Evolutionary conservation across 2,113 vertebrate species (phyloP), one percentile per base, ranked within the genome.

Genomic region (Ctenomys sociabilis): DNA sequence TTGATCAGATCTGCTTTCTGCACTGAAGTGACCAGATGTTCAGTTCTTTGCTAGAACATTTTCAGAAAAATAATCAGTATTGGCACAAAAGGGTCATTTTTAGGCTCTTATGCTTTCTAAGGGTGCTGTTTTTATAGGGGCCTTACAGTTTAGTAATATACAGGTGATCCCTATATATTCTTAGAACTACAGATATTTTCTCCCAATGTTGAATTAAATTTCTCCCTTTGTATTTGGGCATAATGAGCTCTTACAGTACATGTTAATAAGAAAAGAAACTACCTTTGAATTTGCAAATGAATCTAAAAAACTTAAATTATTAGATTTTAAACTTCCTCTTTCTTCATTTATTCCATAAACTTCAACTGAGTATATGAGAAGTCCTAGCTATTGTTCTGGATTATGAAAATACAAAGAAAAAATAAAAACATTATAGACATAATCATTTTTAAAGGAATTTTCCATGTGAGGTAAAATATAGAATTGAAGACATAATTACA

Each of bases 191-290:
- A 93, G 28, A 32, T 72, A 84, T 1, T 75, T 32, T 94, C 32
- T 85, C 17, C 19, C 30, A 43, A 37, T 11, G 21, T 12, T 86
- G 22, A 93, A 78, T 88, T 93, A 85, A 95, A 90, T 84, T 80
- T 8, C 30, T 43, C 59, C 77, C 1, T 81, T 72, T 73, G 4
- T 89, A 80, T 93, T 78, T 85, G 40, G 35, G 32, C 63, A n/a
- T 75, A 64, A 86, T 91, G 35, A 35, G 57, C 3, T 49, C 83
- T 86, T 66, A 28, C 35, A 12, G 19, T 52, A 49, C 17, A 83
- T 81, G n/a, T 85, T 94, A 86, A 94, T 22, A 84, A 49, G n/a
- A 54, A 93, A 89, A 85, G 22, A 91, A 92, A 68, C 37, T 45
- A 73, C 61, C 64, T 89, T 3, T 95, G 16, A 19, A 68, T 9